Conservation (phyloP, 2,797 vertebrate species). For the Mormyrops attenuatus region DNA sequence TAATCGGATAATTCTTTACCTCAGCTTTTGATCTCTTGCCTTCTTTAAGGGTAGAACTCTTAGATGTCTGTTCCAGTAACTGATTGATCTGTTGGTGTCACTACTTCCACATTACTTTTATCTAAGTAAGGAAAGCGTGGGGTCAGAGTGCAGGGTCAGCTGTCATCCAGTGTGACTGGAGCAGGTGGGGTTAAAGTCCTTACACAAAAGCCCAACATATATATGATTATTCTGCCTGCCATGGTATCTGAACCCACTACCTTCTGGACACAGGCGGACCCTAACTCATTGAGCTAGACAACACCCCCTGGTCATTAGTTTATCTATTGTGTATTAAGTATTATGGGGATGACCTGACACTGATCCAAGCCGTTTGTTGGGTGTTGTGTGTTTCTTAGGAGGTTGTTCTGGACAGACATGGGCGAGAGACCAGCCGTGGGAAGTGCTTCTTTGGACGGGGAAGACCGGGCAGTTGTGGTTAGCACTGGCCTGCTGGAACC, state of each 20-base stretch:
- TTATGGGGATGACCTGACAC: background rate
- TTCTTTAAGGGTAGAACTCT: background rate
- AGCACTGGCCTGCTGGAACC: conserved; percentile 68
- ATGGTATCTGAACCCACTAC: background rate
- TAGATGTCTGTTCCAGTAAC: background rate
- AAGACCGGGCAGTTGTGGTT: conserved; percentile 58
- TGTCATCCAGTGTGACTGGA: background rate
- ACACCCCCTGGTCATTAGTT: background rate
- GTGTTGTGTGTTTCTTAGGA: conserved; percentile 68
- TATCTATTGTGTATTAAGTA: background rate
- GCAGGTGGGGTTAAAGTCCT: background rate
- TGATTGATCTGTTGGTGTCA: background rate
- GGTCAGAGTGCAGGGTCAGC: background rate
- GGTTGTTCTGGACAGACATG: conserved; percentile 85
- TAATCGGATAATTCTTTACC: background rate
- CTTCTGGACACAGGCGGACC: background rate
- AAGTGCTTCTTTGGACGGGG: conserved; percentile 73
- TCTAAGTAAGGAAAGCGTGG: background rate
- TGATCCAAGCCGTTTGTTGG: conserved; percentile 14
- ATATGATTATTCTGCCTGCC: background rate
- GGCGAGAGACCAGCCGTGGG: conserved; percentile 70
- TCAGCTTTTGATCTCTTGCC: background rate
- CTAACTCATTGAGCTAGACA: background rate
- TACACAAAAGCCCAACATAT: background rate
- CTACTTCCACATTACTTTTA: background rate